These are phyloP conservation scores for Manis pentadactyla DNA, from an alignment of 2,797 vertebrate genomes.

Conservation along the genomic window DNA sequence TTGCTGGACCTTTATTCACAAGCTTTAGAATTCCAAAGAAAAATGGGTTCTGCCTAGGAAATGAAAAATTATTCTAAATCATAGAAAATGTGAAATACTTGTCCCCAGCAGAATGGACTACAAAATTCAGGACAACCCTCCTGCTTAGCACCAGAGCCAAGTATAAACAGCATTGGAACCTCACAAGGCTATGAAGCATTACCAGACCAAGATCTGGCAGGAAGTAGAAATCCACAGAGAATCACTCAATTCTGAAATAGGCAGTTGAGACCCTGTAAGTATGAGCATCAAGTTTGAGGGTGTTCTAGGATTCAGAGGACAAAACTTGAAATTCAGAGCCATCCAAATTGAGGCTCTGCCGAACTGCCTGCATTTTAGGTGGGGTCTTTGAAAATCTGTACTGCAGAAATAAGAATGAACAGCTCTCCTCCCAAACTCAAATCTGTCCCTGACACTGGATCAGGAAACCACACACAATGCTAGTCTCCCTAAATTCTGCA, in stretches of 20 bases:
- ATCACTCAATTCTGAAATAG: neutral
- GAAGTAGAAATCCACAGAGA: neutral
- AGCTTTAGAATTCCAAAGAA: neutral
- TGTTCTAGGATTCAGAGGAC: neutral
- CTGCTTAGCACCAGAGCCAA: neutral
- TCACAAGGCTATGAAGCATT: neutral
- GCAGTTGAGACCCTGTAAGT: neutral
- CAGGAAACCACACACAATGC: neutral
- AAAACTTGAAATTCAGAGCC: neutral
- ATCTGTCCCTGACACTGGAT: neutral
- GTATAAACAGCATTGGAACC: neutral
- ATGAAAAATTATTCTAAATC: slow-evolving; percentile 24
- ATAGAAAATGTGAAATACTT: neutral
- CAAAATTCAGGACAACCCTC: neutral
- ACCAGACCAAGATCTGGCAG: neutral
- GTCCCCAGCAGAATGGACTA: neutral
- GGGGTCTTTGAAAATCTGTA: neutral
- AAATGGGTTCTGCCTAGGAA: neutral
- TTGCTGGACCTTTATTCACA: neutral
- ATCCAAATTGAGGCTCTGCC: neutral
- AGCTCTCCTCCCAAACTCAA: neutral
- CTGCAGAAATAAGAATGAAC: neutral
- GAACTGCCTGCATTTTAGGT: neutral
- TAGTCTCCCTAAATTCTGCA: neutral
- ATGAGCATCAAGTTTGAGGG: neutral